These are phyloP conservation scores for Temnothorax ravouxi DNA, from an alignment of 2,888 invertebrate genomes.

Conservation along the genomic window DNA sequence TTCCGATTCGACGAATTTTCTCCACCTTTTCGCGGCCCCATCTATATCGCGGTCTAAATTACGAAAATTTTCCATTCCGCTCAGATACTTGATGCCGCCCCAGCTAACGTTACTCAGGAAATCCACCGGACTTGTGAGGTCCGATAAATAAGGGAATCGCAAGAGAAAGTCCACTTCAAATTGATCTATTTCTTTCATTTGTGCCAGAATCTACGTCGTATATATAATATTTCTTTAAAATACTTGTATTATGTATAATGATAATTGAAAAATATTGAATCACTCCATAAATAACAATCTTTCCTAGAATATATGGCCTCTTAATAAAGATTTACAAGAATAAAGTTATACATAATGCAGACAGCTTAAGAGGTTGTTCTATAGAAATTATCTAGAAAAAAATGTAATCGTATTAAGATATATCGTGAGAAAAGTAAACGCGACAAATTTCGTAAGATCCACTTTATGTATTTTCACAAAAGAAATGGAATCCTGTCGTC, in stretches of 20 bases:
- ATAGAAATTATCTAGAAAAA: too few species aligned
- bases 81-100: conserved; percentile 94
- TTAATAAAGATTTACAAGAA: neutral
- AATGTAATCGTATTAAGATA: too few species aligned
- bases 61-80: conserved; percentile 92
- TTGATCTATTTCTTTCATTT: conserved; percentile 90
- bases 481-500: conserved; percentile 84
- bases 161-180: conserved; percentile 95
- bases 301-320: neutral
- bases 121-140: conserved; percentile 92
- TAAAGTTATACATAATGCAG: too few species aligned
- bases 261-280: neutral
- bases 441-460: neutral
- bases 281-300: neutral
- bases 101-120: conserved; percentile 93
- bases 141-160: conserved; percentile 93
- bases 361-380: too few species aligned
- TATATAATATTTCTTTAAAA: neutral
- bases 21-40: conserved; percentile 96
- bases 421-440: too few species aligned
- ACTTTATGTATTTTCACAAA: neutral
- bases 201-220: conserved; percentile 87
- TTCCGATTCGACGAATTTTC: conserved; percentile 96
- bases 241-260: neutral
- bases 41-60: conserved; percentile 97